Evolutionary conservation across 2,797 vertebrate species (phyloP), one percentile per base, ranked within the genome.

Genomic region (Urosaurus nigricauda): DNA sequence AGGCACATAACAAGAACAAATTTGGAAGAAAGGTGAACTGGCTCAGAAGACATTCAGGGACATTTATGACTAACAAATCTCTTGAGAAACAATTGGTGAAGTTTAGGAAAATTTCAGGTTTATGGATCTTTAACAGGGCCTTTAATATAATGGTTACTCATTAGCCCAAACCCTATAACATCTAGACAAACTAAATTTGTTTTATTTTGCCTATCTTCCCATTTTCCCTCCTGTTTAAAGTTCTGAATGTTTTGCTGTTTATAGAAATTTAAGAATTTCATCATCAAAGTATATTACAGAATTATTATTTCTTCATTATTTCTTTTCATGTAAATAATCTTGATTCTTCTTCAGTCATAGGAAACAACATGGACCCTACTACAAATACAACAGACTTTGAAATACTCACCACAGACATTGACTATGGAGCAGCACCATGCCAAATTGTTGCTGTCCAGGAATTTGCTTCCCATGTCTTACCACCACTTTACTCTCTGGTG

Each of bases 401-500:
- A 11, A 43, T 26, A 12, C 19, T 21, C 40, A 19, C 19, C 40
- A 47, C 74, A 24, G 40, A 47, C 3, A 13, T 26, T 77, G 74
- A 77, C 17, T 77, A 77, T 24, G 74, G 9, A 0, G 43, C 75
- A 77, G 0, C 24, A 24, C 75, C 75, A 13, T 77, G 40, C 43
- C 4, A 14, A 47, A 14, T 1, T 29, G n/a, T 43, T 43, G 19
- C 37, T 1, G 35, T 17, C 6, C 71, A 73, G 35, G 9, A 24
- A 21, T 75, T 40, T 0, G 3, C 89, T 1, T 92, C 92, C 17
- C 4, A 0, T 0, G 94, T 98, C 70, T 90, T 99, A 35, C 98
- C 98, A 0, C 89, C 92, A 0, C 93, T 99, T 43, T 99, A 98
- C 85, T 93, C 93, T 0, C 85, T 98, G n/a, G 97, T 98, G 92